These are phyloP conservation scores for Eretmochelys imbricata DNA, from an alignment of 2,113 vertebrate genomes.

Conservation along the genomic window DNA sequence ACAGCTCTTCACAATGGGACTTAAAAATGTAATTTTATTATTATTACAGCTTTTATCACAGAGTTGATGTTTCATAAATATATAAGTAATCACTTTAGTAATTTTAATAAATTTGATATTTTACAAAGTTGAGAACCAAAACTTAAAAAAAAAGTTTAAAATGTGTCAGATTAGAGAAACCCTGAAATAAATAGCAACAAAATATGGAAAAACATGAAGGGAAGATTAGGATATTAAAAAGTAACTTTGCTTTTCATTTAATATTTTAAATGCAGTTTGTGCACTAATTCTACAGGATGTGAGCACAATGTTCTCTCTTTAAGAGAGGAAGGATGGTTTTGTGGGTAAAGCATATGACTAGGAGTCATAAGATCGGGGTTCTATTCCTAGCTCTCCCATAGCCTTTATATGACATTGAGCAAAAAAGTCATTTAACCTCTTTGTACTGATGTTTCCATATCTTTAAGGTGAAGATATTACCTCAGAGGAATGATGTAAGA, in stretches of 20 bases:
- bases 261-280: accelerated
- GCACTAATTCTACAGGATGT: not conserved
- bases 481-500: not conserved
- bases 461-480: accelerated
- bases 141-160: not conserved
- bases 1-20: not conserved
- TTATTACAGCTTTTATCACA: not conserved
- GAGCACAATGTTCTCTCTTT: accelerated
- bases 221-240: not conserved
- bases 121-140: not conserved
- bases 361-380: not conserved
- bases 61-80: not conserved
- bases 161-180: not conserved
- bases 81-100: not conserved
- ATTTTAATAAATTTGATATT: not conserved
- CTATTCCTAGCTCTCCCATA: not conserved
- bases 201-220: not conserved
- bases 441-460: accelerated
- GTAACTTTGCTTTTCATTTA: not conserved
- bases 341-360: accelerated
- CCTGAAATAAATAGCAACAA: not conserved
- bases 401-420: not conserved
- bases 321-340: not conserved
- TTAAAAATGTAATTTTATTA: not conserved
- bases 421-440: not conserved